Conservation (phyloP, 2,888 invertebrate species). For the Drosophila pseudotalamancana region DNA sequence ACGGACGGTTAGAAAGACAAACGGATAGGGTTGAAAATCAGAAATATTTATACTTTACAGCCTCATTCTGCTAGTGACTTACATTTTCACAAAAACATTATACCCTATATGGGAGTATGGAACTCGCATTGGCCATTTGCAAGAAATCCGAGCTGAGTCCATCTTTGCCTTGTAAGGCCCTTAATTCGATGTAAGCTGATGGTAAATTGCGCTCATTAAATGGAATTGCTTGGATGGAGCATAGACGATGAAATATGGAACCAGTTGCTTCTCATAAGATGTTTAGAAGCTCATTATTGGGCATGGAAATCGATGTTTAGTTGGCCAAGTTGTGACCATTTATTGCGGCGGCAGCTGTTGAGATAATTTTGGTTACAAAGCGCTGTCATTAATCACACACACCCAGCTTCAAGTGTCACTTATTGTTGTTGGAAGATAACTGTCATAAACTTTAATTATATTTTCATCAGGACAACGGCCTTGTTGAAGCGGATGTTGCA, state of each 20-base stretch:
- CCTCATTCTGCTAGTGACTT: too few relatives aligned
- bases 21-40: too few relatives aligned
- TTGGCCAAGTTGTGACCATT: slow-evolving; percentile 34
- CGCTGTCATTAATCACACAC: slow-evolving; percentile 62
- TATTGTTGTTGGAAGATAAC: slow-evolving; percentile 71
- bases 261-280: slow-evolving; percentile 8
- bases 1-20: too few relatives aligned
- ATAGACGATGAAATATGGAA: not conserved
- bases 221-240: slow-evolving; percentile 1
- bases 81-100: too few relatives aligned
- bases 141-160: too few relatives aligned
- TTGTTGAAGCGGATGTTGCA: slow-evolving; percentile 50
- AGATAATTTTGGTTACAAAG: slow-evolving; percentile 20
- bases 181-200: not conserved
- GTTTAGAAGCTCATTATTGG: slow-evolving; percentile 4
- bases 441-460: slow-evolving; percentile 80
- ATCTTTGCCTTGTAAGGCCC: too few relatives aligned
- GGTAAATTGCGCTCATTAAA: slow-evolving; percentile 5
- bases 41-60: too few relatives aligned
- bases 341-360: slow-evolving; percentile 19
- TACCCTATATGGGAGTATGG: too few relatives aligned
- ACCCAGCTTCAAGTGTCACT: slow-evolving; percentile 43
- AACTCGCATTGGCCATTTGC: too few relatives aligned
- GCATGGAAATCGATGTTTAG: slow-evolving; percentile 23
- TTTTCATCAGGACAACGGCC: slow-evolving; percentile 66